Base-by-base conservation (phyloP, 2,888 invertebrate species). In the Mesodorylaimus sp. region DNA sequence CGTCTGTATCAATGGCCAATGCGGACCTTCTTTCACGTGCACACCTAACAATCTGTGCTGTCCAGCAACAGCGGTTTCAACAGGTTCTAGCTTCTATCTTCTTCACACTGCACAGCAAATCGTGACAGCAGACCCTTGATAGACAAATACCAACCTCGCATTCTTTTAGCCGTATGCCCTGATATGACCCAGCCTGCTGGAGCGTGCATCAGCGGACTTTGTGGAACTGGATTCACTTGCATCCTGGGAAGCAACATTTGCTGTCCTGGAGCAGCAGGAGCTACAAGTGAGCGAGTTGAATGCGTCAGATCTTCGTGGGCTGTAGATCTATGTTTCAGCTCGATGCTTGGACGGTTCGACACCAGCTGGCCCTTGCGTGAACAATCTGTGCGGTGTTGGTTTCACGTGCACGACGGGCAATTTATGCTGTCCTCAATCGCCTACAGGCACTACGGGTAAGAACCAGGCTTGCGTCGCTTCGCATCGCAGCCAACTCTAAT, bases 191-290 rank as follows among this genome's bases (percentile, higher is more conserved):
- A 19, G 28, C 62, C 63, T 7, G 64, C 61, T 26, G 63, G 65
- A 48, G 60, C 60, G 25, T 65, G 65, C 48, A 63, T 65, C 45
- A 62, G 61, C 56, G 61, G 62, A 39, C 58, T 57, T 32, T 65
- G 65, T 55, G 63, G 63, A 42, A 55, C 57, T 28, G 64, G 64
- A 47, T 65, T 63, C 58, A 60, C 59, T 38, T 65, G 65, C 57
- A 25, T 42, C 7, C n/a, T 21, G 16, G 19, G 28, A 23, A 56
- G 55, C 43, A 62, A 63, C 51, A 57, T 65, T 43, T 65, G 65
- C 57, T 65, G 65, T 49, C 55, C 23, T n/a, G 27, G 26, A 13
- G 3, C 10, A 7, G 44, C 13, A 26, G 24, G 5, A 26, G 24
- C 27, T 5, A 26, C n/a, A n/a, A n/a, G n/a, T n/a, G n/a, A n/a